Evolutionary conservation across 2,113 vertebrate genomes (phyloP).

Genomic region (Clarias gariepinus): DNA sequence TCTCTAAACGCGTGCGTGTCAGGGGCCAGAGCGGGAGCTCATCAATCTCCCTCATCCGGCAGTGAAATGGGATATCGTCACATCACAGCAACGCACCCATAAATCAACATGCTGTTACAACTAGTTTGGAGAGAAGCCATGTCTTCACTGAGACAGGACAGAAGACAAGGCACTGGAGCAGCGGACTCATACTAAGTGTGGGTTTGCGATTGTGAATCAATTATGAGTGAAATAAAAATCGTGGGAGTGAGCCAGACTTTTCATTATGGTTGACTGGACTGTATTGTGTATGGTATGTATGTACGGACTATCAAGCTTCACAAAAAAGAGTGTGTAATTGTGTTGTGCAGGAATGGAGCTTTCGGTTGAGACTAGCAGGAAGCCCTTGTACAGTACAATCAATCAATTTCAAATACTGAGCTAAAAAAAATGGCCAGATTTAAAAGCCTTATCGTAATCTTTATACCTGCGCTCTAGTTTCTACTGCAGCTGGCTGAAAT

Average conservation of each 20-base stretch:
- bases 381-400: slow-evolving; percentile 34
- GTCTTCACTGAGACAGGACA: slow-evolving; percentile 22
- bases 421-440: slow-evolving; percentile 25
- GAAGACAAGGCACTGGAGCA: slow-evolving; percentile 8
- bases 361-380: slow-evolving; percentile 15
- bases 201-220: background rate
- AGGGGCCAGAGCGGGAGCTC: slow-evolving; percentile 34
- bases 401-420: slow-evolving; percentile 33
- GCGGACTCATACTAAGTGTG: background rate
- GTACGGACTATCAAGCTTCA: background rate
- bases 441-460: slow-evolving; percentile 34
- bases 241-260: background rate
- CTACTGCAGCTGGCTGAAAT: background rate
- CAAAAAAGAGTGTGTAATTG: background rate
- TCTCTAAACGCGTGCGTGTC: slow-evolving; percentile 49
- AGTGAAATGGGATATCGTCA: slow-evolving; percentile 48
- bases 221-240: background rate
- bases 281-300: no score
- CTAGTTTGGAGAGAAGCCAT: slow-evolving; percentile 13
- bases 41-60: slow-evolving; percentile 50
- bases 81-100: slow-evolving; percentile 33
- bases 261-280: background rate
- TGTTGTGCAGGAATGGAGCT: background rate
- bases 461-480: background rate
- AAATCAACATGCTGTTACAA: slow-evolving; percentile 35